Evolutionary conservation across 1,140 invertebrate genomes (phyloP).

Genomic region (Meloidogyne hapla): DNA sequence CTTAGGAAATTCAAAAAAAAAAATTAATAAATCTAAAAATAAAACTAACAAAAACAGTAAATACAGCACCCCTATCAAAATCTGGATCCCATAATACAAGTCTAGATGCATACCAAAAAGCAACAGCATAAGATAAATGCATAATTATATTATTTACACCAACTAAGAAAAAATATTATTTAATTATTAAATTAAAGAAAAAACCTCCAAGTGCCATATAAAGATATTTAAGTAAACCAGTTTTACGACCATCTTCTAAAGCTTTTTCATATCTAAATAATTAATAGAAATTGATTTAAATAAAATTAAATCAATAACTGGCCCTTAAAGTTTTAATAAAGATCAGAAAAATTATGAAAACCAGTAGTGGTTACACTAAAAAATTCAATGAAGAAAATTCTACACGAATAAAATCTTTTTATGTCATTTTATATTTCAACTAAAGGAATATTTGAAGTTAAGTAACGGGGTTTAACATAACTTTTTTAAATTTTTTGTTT

Average conservation of each 20-base stretch:
- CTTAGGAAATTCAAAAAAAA: too few relatives aligned
- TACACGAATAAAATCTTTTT: too few relatives aligned
- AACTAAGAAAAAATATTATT: not conserved
- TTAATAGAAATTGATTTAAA: too few relatives aligned
- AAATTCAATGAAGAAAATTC: too few relatives aligned
- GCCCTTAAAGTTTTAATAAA: too few relatives aligned
- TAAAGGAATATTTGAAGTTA: too few relatives aligned
- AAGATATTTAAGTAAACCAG: constrained; percentile 57
- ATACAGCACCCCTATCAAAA: constrained; percentile 60
- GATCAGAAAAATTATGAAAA: too few relatives aligned
- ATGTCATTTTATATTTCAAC: too few relatives aligned
- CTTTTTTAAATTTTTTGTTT: too few relatives aligned
- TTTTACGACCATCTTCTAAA: constrained; percentile 57
- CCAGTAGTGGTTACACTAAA: too few relatives aligned
- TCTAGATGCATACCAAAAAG: constrained; percentile 60
- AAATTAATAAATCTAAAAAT: constrained; percentile 22
- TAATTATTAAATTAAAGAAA: constrained; percentile 18
- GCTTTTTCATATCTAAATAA: constrained; percentile 61
- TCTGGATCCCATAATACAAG: constrained; percentile 55
- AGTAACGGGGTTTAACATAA: too few relatives aligned
- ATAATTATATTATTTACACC: constrained; percentile 49
- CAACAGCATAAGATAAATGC: constrained; percentile 58
- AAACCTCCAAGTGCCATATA: constrained; percentile 61
- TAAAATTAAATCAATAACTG: too few relatives aligned
- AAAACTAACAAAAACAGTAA: constrained; percentile 64